phyloP scores from a whole-genome alignment of 2,888 invertebrate species.

The Xylocampa areola region DNA sequence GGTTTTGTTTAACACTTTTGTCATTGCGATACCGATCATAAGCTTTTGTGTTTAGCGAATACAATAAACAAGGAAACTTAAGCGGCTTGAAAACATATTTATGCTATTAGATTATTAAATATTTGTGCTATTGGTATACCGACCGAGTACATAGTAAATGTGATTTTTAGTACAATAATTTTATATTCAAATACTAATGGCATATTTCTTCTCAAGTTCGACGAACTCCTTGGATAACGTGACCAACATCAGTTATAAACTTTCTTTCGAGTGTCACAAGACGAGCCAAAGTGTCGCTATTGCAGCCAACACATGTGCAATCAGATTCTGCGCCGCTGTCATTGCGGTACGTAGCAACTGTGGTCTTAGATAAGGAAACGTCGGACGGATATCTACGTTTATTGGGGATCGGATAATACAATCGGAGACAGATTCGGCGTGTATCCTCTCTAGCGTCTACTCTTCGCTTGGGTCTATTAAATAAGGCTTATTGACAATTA shows the following conservation, averaged over 20 bases:
- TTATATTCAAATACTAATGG: neutral
- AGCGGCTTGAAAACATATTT: too few relatives aligned
- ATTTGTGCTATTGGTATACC: too few relatives aligned
- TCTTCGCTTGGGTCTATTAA: conserved; percentile 18
- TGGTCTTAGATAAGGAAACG: conserved; percentile 2
- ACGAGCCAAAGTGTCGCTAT: conserved; percentile 1
- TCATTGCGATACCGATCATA: neutral
- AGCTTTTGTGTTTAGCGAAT: too few relatives aligned
- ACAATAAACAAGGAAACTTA: too few relatives aligned
- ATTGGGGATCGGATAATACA: neutral
- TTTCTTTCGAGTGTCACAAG: neutral
- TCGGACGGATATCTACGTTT: neutral
- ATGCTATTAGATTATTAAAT: too few relatives aligned
- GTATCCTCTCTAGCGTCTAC: neutral
- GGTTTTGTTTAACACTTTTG: neutral
- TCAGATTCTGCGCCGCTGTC: conserved; percentile 9
- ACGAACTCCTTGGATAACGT: neutral
- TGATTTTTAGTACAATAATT: too few relatives aligned
- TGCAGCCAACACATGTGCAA: conserved; percentile 7
- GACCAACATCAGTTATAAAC: neutral
- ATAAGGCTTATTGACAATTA: conserved; percentile 10
- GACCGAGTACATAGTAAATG: too few relatives aligned
- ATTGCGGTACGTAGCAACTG: neutral
- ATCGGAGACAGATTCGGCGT: conserved; percentile 15
- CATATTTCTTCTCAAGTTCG: neutral